phyloP scores from a whole-genome alignment of 2,113 vertebrate species.

The Cyanoliseus patagonus region DNA sequence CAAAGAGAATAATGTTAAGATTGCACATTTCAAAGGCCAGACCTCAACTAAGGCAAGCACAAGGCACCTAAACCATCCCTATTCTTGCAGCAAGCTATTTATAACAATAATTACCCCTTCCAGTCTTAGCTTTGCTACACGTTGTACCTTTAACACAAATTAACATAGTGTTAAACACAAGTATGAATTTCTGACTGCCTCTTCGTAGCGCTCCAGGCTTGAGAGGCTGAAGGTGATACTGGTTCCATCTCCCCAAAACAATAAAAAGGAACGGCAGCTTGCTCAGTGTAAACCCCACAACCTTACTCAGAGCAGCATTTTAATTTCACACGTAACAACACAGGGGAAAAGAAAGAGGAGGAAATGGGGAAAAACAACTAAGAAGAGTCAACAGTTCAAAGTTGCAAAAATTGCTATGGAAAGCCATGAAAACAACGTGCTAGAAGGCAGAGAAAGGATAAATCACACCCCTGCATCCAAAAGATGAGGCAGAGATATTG shows the following conservation, averaged over 20 bases:
- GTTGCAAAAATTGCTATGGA: background rate
- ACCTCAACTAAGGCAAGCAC: background rate
- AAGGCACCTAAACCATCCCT: background rate
- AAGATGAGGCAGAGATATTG: background rate
- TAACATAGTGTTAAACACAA: background rate
- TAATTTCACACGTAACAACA: background rate
- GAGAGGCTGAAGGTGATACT: background rate
- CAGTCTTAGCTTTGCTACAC: slow-evolving; percentile 56
- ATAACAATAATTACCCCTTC: slow-evolving; percentile 38
- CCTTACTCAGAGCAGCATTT: background rate
- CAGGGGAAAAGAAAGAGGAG: rapidly evolving
- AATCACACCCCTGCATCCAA: background rate
- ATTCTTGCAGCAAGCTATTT: slow-evolving; percentile 53
- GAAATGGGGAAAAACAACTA: rapidly evolving
- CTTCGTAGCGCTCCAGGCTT: background rate
- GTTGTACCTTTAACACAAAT: slow-evolving; percentile 54
- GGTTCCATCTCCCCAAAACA: background rate
- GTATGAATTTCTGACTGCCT: background rate
- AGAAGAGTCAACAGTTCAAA: background rate
- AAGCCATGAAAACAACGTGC: rapidly evolving
- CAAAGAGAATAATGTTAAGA: background rate
- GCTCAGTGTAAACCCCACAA: background rate
- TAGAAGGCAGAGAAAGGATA: background rate
- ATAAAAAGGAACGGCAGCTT: background rate
- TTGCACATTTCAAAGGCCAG: background rate